A percentile compares a stretch with the other conserved stretches of the same genome.
phyloP scores from a whole-genome alignment of 2,888 invertebrate genomes.

The Argyresthia albistria region DNA sequence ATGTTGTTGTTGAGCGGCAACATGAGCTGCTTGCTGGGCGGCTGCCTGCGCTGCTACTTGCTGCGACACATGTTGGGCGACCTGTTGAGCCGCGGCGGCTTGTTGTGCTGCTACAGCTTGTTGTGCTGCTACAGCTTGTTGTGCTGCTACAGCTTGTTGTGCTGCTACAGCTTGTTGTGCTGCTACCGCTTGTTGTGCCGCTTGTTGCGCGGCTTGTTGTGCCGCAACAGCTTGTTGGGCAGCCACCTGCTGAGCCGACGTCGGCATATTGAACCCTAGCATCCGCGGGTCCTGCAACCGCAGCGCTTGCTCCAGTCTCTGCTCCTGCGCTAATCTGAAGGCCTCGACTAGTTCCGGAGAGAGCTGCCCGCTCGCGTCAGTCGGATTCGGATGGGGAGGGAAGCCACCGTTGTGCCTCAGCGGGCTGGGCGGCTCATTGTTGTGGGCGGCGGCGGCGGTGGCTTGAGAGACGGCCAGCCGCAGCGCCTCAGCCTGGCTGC shows the following conservation, averaged over 20 bases:
- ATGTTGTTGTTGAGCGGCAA: constrained; percentile 36
- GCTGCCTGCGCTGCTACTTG: constrained; percentile 26
- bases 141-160: constrained; percentile 25
- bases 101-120: constrained; percentile 9
- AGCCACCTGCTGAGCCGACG: constrained; percentile 28
- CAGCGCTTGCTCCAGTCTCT: constrained; percentile 86
- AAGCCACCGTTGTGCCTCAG: constrained; percentile 63
- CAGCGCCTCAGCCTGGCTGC: constrained; percentile 89
- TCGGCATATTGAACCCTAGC: constrained; percentile 79
- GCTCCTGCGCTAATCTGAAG: constrained; percentile 80
- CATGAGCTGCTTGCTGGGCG: constrained; percentile 31
- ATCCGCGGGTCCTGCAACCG: constrained; percentile 87
- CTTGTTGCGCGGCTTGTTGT: constrained; percentile 7
- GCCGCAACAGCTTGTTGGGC: constrained; percentile 32
- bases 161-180: constrained; percentile 18
- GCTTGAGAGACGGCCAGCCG: constrained; percentile 85
- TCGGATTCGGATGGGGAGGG: constrained; percentile 41
- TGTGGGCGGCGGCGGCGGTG: constrained; percentile 47
- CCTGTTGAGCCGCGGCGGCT: constrained; percentile 21
- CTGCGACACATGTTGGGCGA: constrained; percentile 19
- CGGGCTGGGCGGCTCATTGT: constrained; percentile 49
- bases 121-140: constrained; percentile 8
- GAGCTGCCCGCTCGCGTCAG: constrained; percentile 67
- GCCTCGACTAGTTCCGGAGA: constrained; percentile 82
- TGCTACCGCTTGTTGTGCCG: constrained; percentile 14